Evolutionary conservation across 2,113 vertebrate species (phyloP).

Genomic region (Pterocles burchelli): DNA sequence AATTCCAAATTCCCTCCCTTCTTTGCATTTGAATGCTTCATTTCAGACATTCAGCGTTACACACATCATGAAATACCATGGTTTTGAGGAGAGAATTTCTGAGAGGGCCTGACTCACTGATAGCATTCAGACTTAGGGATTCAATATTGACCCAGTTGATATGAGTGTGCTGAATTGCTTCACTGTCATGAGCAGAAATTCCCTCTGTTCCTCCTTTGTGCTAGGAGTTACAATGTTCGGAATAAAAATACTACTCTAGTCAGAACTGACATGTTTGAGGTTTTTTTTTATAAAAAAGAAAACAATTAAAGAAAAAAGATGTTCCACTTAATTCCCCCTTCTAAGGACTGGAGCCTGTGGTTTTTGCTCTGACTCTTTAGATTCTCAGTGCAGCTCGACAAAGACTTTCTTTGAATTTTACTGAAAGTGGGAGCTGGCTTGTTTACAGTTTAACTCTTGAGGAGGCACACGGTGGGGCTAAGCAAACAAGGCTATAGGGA

Average conservation of each 20-base stretch:
- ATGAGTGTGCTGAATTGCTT: not conserved
- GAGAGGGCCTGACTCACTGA: not conserved
- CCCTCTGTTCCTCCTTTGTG: not conserved
- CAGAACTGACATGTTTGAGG: not conserved
- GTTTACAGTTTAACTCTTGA: constrained; percentile 30
- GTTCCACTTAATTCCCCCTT: not conserved
- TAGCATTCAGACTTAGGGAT: not conserved
- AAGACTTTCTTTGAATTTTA: not conserved
- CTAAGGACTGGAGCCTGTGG: not conserved
- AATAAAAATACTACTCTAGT: not conserved
- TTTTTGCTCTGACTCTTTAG: not conserved
- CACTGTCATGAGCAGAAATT: not conserved
- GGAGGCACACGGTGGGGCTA: not conserved
- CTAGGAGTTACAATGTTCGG: not conserved
- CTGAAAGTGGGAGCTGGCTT: not conserved
- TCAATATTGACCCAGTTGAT: not conserved
- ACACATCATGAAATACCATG: accelerated
- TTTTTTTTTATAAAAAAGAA: not conserved
- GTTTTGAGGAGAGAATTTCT: not conserved
- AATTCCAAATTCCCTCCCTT: not conserved
- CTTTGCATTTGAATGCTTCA: not conserved
- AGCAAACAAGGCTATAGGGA: not conserved
- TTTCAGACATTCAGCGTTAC: not conserved
- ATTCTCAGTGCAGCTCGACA: not conserved
- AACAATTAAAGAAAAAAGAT: not conserved